Conservation (phyloP, 2,888 invertebrate genomes). For the Dicyrtomina minuta region DNA sequence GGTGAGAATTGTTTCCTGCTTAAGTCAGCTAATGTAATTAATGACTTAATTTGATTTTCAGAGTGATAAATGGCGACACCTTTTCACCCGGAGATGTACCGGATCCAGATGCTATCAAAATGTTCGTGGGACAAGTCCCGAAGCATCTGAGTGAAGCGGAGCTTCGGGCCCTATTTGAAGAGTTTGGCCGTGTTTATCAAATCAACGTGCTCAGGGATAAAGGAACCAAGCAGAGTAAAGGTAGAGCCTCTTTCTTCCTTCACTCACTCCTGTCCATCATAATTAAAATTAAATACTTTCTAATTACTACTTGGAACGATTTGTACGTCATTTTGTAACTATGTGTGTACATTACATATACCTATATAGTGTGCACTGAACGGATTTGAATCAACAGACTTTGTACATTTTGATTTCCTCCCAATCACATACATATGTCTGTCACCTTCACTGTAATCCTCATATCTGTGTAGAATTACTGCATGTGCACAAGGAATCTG, state of each 20-base stretch:
- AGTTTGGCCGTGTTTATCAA: constrained; percentile 95
- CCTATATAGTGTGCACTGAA: no score
- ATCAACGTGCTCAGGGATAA: constrained; percentile 98
- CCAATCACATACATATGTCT: no score
- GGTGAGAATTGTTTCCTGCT: constrained; percentile 26
- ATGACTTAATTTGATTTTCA: constrained; percentile 41
- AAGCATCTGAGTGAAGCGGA: constrained; percentile 97
- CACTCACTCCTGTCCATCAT: background rate
- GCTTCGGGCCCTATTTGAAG: constrained; percentile 92
- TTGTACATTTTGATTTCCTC: no score
- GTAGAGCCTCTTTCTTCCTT: constrained; percentile 61
- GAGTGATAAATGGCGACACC: constrained; percentile 54
- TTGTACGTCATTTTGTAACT: no score
- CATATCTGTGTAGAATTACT: no score
- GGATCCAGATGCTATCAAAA: constrained; percentile 97
- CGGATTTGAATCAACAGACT: no score
- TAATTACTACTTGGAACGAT: no score
- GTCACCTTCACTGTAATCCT: no score
- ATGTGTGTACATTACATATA: no score
- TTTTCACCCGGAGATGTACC: constrained; percentile 61
- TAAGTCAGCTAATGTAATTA: constrained; percentile 34
- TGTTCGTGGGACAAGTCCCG: constrained; percentile 99
- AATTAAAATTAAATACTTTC: constrained; percentile 6
- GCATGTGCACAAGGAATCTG: no score
- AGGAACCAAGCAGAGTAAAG: constrained; percentile 95